Percentiles rank a stretch among this genome's conserved stretches.
Conservation (phyloP, 2,797 vertebrate species). For the Pempheris klunzingeri region DNA sequence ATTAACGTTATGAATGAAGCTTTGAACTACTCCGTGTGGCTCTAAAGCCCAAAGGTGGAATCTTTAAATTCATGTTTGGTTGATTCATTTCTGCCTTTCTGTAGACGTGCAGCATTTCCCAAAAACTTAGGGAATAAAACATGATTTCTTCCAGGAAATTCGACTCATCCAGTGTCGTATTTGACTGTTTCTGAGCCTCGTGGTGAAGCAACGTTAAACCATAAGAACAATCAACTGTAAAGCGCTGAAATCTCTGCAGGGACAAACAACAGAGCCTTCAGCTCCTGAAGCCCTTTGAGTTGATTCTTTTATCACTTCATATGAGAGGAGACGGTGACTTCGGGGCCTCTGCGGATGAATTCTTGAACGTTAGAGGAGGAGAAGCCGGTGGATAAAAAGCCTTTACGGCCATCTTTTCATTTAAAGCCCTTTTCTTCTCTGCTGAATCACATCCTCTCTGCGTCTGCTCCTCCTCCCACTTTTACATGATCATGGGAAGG, state of each 20-base stretch:
- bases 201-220: background rate
- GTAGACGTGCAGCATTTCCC: no score
- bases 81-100: no score
- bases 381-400: background rate
- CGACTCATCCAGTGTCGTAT: background rate
- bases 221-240: background rate
- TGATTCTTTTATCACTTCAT: background rate
- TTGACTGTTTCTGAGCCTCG: background rate
- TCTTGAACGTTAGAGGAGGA: background rate
- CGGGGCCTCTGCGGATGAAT: background rate
- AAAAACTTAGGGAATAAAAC: background rate
- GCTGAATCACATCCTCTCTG: background rate
- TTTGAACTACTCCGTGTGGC: no score
- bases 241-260: background rate
- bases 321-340: background rate
- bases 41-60: no score
- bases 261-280: background rate
- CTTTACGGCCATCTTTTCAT: background rate
- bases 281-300: background rate
- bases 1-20: no score
- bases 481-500: background rate
- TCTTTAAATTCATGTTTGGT: no score
- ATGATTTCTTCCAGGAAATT: background rate
- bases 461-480: background rate
- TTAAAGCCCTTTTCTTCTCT: background rate